These are phyloP conservation scores for Zophobas morio DNA, from an alignment of 1,140 invertebrate species.

Conservation along the genomic window DNA sequence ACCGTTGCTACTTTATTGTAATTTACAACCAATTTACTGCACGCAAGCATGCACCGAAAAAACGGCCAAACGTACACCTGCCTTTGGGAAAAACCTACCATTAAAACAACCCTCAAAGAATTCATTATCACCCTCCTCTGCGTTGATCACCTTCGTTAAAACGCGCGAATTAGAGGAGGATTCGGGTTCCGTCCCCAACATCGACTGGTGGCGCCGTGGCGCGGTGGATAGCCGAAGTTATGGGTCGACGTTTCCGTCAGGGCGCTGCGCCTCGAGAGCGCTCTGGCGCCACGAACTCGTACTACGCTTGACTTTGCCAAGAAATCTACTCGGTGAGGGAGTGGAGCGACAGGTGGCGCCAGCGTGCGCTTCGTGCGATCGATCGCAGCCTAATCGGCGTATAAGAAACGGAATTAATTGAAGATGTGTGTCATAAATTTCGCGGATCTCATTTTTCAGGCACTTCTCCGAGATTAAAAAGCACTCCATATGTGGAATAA, in stretches of 20 bases:
- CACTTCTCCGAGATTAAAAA: conserved; percentile 34
- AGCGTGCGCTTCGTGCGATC: background rate
- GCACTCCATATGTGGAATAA: conserved; percentile 29
- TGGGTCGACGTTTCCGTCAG: background rate
- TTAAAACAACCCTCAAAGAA: too few relatives aligned
- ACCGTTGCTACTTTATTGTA: background rate
- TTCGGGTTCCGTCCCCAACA: background rate
- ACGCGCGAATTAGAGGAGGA: background rate
- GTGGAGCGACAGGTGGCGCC: conserved; percentile 17
- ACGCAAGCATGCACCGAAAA: conserved; percentile 3
- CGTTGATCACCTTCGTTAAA: background rate
- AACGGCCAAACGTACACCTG: background rate
- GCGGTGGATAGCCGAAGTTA: background rate
- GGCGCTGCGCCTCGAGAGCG: background rate
- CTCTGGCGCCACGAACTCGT: background rate
- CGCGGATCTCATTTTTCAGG: conserved; percentile 25
- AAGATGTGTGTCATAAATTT: conserved; percentile 13
- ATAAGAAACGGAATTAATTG: conserved; percentile 28
- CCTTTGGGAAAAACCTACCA: too few relatives aligned
- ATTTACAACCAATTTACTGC: conserved; percentile 1
- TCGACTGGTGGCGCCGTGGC: background rate
- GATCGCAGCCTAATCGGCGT: background rate
- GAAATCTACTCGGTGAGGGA: background rate
- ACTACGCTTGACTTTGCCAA: background rate
- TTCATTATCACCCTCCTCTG: background rate